Evolutionary conservation across 2,888 invertebrate genomes (phyloP), one percentile per base, ranked within the genome.

Genomic region (Ariolimax columbianus): DNA sequence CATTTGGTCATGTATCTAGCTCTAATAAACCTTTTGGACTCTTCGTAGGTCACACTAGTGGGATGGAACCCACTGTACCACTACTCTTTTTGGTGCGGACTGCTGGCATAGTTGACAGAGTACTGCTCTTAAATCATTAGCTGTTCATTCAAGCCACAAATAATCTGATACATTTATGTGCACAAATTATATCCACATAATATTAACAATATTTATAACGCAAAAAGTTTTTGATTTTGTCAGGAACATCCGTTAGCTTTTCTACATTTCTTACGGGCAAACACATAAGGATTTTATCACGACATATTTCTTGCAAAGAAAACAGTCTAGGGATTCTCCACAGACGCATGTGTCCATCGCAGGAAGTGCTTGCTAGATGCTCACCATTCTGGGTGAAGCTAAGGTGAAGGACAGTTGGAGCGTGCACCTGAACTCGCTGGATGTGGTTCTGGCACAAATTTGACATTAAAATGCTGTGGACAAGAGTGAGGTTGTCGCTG

Each of bases 321-420:
- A 89, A 73, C 77, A 86, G 77, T 30, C 85, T 47, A 3, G 89
- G 89, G 19, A 92, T 82, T 30, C 91, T 89, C 91, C 91, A 92
- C 9, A 92, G 43, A 17, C 91, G 82, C 0, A 91, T 85, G 38
- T 85, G 85, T 1, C 92, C 92, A 87, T 92, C 92, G 85, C 89
- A 89, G 14, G 89, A 87, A 30, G 89, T 83, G 17, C 90, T 88
- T 9, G 88, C 89, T 55, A 92, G 80, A 47, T 90, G 89, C n/a
- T 90, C 88, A 30, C 91, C 92, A 66, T 88, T 89, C 7, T 86
- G 85, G 40, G 89, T 89, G 77, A 91, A 91, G 55, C 88, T 88
- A 72, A 92, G 80, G 6, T 90, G 85, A 59, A 89, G 88, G 7
- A 91, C 78, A 17, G 87, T 80, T 3, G 91, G 91, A 75, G 86